phyloP scores from a whole-genome alignment of 2,797 vertebrate genomes.

The Lophotriccus pileatus region DNA sequence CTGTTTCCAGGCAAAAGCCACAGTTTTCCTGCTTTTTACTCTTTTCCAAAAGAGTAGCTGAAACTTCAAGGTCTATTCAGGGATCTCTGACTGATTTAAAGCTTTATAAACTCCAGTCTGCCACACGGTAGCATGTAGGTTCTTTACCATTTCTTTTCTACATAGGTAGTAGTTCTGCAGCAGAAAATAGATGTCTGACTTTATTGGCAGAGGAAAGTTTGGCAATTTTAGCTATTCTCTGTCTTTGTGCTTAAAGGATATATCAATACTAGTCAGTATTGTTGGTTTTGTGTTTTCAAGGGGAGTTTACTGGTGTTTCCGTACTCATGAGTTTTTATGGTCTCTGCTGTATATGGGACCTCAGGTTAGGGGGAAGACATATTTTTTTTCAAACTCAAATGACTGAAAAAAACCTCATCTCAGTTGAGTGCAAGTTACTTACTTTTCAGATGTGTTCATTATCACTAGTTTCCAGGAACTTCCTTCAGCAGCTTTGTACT shows the following conservation, averaged over 20 bases:
- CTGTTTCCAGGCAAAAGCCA: conserved; percentile 51
- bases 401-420: not conserved
- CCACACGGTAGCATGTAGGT: not conserved
- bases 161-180: not conserved
- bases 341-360: not conserved
- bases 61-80: conserved; percentile 33
- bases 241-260: not conserved
- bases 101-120: not conserved
- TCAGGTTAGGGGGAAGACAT: not conserved
- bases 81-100: conserved; percentile 8
- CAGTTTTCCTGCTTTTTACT: conserved; percentile 31
- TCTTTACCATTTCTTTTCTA: not conserved
- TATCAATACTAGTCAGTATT: not conserved
- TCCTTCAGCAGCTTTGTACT: not conserved
- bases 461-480: not conserved
- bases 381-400: not conserved
- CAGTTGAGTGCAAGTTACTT: not conserved
- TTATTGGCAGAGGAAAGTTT: not conserved
- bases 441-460: not conserved
- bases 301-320: not conserved
- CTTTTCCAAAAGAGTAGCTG: conserved; percentile 17
- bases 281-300: not conserved
- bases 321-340: not conserved
- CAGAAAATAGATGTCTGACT: not conserved
- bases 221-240: not conserved